A percentile compares a stretch with the other conserved stretches of the same genome.
Conservation (phyloP, 2,113 vertebrate species). For the Alligator mississippiensis region DNA sequence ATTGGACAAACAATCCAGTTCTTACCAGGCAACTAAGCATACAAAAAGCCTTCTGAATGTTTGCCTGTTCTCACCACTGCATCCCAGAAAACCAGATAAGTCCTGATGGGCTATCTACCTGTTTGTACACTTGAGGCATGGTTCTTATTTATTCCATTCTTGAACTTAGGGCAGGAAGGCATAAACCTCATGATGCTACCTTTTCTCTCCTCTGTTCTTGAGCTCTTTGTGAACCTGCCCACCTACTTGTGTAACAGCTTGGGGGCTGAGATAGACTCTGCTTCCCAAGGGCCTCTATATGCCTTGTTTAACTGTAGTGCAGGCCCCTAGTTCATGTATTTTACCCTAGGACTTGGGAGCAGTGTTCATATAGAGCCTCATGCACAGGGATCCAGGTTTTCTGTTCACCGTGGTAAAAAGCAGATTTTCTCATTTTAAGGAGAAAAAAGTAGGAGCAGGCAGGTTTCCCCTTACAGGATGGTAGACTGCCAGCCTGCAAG, state of each 20-base stretch:
- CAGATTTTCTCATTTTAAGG: no score
- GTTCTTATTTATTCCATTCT: background rate
- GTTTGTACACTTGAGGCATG: background rate
- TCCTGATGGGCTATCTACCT: background rate
- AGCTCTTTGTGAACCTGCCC: background rate
- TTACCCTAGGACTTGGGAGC: background rate
- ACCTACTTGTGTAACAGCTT: background rate
- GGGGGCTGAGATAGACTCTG: background rate
- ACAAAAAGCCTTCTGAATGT: background rate
- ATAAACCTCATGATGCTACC: background rate
- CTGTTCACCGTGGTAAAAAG: no score
- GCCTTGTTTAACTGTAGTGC: background rate
- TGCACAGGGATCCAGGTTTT: no score
- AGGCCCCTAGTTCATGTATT: background rate
- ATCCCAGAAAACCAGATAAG: background rate
- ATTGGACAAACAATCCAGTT: background rate
- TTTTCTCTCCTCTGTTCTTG: background rate
- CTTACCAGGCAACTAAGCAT: background rate
- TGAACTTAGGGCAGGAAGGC: background rate
- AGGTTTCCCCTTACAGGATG: no score
- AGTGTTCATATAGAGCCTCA: background rate
- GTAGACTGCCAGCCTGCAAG: no score
- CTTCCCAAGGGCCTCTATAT: background rate
- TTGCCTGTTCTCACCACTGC: background rate
- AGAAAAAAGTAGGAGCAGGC: no score